These are phyloP conservation scores for Microcebus jonahi DNA, from an alignment of 2,113 vertebrate species.

Conservation along the genomic window DNA sequence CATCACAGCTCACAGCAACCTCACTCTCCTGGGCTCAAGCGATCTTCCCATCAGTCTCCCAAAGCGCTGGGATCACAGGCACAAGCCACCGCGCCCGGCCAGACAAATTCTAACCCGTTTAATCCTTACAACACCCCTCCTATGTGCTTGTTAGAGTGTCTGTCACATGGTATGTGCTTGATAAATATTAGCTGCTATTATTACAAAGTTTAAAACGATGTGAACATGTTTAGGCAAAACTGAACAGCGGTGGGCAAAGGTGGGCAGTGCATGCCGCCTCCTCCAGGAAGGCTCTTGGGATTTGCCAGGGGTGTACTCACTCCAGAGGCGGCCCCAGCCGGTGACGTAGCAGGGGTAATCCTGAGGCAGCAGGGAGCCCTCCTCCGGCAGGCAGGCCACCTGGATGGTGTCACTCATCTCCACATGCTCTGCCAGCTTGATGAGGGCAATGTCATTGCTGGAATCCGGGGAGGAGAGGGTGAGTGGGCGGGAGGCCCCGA, in stretches of 20 bases:
- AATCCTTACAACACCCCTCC: not conserved
- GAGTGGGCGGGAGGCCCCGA: not conserved
- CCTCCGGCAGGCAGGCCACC: constrained; percentile 87
- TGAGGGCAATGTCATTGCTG: constrained; percentile 95
- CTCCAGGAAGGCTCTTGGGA: not conserved
- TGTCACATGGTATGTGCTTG: not conserved
- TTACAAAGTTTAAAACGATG: not conserved
- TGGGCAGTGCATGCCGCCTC: accelerated
- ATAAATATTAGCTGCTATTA: not conserved
- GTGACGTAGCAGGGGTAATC: constrained; percentile 90
- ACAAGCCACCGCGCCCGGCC: too few species aligned
- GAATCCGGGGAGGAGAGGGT: not conserved
- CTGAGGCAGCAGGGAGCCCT: constrained; percentile 79
- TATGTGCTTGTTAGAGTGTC: not conserved
- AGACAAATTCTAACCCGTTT: not conserved
- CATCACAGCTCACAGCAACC: too few species aligned
- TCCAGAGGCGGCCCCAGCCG: constrained; percentile 94
- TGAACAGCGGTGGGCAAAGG: not conserved
- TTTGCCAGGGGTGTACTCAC: constrained; percentile 82
- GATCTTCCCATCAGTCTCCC: too few species aligned
- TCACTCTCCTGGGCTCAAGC: too few species aligned
- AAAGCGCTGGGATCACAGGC: too few species aligned
- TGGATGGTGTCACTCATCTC: constrained; percentile 82
- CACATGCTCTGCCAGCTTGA: constrained; percentile 89
- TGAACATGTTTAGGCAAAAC: not conserved